Evolutionary conservation across 2,797 vertebrate genomes (phyloP).

Genomic region (Siniperca undulata): DNA sequence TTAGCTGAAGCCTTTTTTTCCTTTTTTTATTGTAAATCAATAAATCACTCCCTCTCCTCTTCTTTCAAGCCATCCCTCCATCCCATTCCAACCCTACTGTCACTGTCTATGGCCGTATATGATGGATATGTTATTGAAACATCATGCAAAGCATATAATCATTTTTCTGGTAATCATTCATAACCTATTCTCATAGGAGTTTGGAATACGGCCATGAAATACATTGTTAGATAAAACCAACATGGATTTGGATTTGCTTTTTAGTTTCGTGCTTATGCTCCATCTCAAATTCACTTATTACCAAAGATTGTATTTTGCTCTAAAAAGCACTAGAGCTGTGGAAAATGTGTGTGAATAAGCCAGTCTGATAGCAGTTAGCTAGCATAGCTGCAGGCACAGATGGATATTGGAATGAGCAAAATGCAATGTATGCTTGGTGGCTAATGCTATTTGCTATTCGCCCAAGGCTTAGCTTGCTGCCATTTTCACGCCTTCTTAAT

Average conservation of each 20-base stretch:
- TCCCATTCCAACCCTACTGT: conserved; percentile 56
- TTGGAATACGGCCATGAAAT: conserved; percentile 74
- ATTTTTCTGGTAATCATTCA: conserved; percentile 78
- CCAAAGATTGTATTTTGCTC: conserved; percentile 73
- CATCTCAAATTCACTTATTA: conserved; percentile 76
- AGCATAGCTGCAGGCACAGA: conserved; percentile 67
- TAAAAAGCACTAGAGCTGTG: conserved; percentile 72
- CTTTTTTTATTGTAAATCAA: conserved; percentile 61
- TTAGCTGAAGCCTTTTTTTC: conserved; percentile 62
- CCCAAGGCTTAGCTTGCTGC: conserved; percentile 82
- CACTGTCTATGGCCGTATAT: conserved; percentile 51
- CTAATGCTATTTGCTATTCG: conserved; percentile 82
- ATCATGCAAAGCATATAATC: conserved; percentile 76
- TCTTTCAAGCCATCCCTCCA: conserved; percentile 64
- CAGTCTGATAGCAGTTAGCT: conserved; percentile 74
- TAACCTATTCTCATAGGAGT: conserved; percentile 73
- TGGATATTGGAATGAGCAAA: conserved; percentile 74
- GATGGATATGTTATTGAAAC: conserved; percentile 78
- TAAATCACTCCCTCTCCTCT: conserved; percentile 65
- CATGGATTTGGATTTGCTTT: conserved; percentile 81
- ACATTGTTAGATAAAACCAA: conserved; percentile 77
- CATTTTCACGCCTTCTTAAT: conserved; percentile 85
- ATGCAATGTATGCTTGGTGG: conserved; percentile 72
- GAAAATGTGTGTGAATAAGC: conserved; percentile 80
- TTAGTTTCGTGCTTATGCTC: conserved; percentile 63